Conservation (phyloP, 2,113 vertebrate genomes). For the Brachyistius frenatus region DNA sequence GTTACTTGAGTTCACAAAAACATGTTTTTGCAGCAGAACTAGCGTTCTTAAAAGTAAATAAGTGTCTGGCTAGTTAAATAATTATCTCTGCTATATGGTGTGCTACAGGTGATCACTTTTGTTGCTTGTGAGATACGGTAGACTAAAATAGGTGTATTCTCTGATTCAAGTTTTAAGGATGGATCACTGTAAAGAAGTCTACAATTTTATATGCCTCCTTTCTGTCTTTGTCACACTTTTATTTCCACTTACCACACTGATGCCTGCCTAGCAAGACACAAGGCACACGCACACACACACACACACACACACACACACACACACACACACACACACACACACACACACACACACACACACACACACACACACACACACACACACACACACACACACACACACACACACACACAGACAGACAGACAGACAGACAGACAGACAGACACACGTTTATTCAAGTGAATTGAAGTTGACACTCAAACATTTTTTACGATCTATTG, state of each 20-base stretch:
- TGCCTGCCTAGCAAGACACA: slow-evolving; percentile 23
- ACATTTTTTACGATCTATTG: slow-evolving; percentile 55
- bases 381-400: slow-evolving; percentile 12
- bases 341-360: slow-evolving; percentile 14
- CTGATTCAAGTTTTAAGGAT: slow-evolving; percentile 1
- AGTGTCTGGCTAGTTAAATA: background rate
- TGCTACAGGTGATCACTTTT: background rate
- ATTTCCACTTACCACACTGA: slow-evolving; percentile 42
- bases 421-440: background rate
- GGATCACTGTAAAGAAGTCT: slow-evolving; percentile 14
- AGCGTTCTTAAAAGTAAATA: too few relatives aligned
- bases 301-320: slow-evolving; percentile 11
- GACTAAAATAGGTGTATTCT: slow-evolving; percentile 1
- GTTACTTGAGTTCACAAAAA: background rate
- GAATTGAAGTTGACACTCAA: slow-evolving; percentile 61
- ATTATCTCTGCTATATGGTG: background rate
- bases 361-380: slow-evolving; percentile 5
- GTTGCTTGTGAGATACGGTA: background rate
- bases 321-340: background rate
- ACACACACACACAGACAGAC: slow-evolving; percentile 8
- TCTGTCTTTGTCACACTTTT: slow-evolving; percentile 45
- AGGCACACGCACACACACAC: slow-evolving; percentile 1
- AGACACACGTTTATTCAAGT: slow-evolving; percentile 52
- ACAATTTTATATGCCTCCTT: slow-evolving; percentile 35
- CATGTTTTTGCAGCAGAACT: too few relatives aligned